Conservation (phyloP, 2,113 vertebrate species). For the Brachyhypopomus occidentalis region DNA sequence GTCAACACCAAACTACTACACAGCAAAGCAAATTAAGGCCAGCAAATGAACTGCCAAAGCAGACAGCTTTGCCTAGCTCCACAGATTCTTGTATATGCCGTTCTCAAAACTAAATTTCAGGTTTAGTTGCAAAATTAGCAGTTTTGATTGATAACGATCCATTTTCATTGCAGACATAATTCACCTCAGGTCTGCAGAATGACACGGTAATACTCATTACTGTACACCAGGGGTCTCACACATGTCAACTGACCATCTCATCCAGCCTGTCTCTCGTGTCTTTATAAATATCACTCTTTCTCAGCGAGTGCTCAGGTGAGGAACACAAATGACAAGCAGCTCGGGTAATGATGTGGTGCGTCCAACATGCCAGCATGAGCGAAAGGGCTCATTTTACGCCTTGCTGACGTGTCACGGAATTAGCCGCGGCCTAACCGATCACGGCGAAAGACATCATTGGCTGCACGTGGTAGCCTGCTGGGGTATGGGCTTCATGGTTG, state of each 20-base stretch:
- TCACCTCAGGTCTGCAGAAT: not conserved
- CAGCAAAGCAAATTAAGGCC: conserved; percentile 7
- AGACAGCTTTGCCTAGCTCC: not conserved
- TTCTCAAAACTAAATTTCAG: not conserved
- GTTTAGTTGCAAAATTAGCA: conserved; percentile 26
- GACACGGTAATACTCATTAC: conserved; percentile 31
- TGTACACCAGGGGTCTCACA: not conserved
- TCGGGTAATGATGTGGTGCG: conserved; percentile 50
- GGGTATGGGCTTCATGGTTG: too few relatives aligned
- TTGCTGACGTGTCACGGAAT: conserved; percentile 39
- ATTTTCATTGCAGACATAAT: not conserved
- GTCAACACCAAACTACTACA: conserved; percentile 5
- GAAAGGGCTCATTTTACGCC: conserved; percentile 49
- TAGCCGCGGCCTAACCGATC: conserved; percentile 44
- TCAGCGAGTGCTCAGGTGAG: conserved; percentile 21
- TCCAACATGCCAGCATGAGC: conserved; percentile 23
- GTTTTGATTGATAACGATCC: conserved; percentile 7
- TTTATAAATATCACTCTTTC: conserved; percentile 39
- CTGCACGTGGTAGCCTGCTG: not conserved
- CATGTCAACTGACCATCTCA: not conserved
- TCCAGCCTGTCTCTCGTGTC: conserved; percentile 3
- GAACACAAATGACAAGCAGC: conserved; percentile 24
- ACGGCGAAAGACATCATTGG: conserved; percentile 38
- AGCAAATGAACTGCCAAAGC: conserved; percentile 5
- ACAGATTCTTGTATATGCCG: not conserved